phyloP scores from a whole-genome alignment of 2,797 vertebrate species.

The Oreochromis grahami region DNA sequence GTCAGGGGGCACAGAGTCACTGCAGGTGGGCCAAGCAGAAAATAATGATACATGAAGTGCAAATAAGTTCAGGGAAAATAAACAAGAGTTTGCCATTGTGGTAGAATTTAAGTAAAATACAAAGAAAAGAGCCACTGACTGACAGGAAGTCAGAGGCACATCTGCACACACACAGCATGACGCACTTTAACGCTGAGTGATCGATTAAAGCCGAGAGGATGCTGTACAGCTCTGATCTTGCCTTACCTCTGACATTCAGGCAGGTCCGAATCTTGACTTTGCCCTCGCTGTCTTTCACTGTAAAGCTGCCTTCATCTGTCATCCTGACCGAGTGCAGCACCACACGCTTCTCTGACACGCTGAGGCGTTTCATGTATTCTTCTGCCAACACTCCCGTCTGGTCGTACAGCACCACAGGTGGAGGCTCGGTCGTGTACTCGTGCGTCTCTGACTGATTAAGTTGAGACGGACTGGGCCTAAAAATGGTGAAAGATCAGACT shows the following conservation, averaged over 20 bases:
- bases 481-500: fast-evolving
- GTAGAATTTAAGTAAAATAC: background rate
- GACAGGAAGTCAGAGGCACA: background rate
- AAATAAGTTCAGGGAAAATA: background rate
- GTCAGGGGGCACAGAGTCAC: fast-evolving
- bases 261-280: conserved; percentile 68
- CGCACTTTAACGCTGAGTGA: background rate
- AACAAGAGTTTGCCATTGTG: background rate
- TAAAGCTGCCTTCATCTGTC: conserved; percentile 75
- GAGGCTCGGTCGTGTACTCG: conserved; percentile 42
- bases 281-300: conserved; percentile 62
- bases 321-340: conserved; percentile 65
- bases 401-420: conserved; percentile 58
- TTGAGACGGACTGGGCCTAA: conserved; percentile 39
- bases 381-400: conserved; percentile 36
- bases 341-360: conserved; percentile 50
- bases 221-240: background rate
- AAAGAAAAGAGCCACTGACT: background rate
- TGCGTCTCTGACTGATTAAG: conserved; percentile 38
- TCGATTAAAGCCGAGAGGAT: background rate
- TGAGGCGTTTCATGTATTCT: conserved; percentile 64
- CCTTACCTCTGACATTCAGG: conserved; percentile 76
- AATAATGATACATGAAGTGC: background rate
- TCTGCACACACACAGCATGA: background rate
- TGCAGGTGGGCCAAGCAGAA: background rate